Evolutionary conservation across 2,888 invertebrate genomes (phyloP).

Genomic region (Dromius quadrimaculatus): DNA sequence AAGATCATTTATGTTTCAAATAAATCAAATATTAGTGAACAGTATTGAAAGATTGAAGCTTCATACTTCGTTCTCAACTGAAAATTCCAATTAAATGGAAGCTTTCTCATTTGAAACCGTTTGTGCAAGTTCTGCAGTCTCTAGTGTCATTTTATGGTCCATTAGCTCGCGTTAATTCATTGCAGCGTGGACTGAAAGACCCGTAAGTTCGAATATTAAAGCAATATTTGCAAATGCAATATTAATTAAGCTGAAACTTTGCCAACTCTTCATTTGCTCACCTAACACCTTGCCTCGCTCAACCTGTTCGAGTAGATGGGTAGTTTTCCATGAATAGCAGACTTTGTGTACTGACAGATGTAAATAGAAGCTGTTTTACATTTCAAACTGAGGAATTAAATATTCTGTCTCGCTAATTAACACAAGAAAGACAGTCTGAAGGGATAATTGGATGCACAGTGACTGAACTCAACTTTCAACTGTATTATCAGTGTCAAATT

Average conservation of each 20-base stretch:
- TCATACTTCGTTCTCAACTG: neutral
- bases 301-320: neutral
- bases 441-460: no score
- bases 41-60: no score
- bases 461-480: no score
- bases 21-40: no score
- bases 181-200: neutral
- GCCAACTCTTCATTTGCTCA: neutral
- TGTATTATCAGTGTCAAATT: no score
- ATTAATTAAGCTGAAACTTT: neutral
- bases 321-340: neutral
- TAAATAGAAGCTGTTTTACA: no score
- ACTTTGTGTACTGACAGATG: neutral
- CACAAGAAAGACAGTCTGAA: no score
- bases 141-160: neutral
- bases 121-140: neutral
- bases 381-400: no score
- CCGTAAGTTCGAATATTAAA: neutral
- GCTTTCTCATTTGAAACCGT: neutral
- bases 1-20: no score
- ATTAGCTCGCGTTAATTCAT: neutral
- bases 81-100: neutral
- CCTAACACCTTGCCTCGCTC: neutral
- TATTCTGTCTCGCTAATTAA: no score
- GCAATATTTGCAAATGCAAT: conserved; percentile 4